Evolutionary conservation across 2,797 vertebrate genomes (phyloP).

Genomic region (Sarcophilus harrisii): DNA sequence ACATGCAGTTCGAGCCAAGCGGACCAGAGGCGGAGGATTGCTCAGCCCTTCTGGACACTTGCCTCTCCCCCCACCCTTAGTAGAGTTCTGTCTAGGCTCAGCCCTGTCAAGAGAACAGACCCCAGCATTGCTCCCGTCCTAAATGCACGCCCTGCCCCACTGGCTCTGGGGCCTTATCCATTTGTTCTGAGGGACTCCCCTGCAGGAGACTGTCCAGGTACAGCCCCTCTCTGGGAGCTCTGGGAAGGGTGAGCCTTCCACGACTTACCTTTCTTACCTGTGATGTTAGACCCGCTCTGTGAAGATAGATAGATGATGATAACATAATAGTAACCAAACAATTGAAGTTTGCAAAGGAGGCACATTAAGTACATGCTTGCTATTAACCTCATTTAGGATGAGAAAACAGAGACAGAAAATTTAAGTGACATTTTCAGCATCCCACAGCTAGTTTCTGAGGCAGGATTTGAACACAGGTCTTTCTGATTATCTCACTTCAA

Average conservation of each 20-base stretch:
- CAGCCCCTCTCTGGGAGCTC: not conserved
- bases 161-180: not conserved
- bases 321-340: not conserved
- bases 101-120: not conserved
- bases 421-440: not conserved
- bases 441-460: not conserved
- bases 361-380: not conserved
- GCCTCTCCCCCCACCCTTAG: not conserved
- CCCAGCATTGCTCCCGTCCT: not conserved
- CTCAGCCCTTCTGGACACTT: not conserved
- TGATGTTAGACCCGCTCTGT: not conserved
- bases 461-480: too few species aligned
- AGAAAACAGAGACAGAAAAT: not conserved
- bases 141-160: not conserved
- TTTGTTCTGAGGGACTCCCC: not conserved
- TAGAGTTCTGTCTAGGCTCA: not conserved
- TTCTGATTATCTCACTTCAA: not conserved
- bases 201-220: not conserved
- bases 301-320: not conserved
- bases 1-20: not conserved
- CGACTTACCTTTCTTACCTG: not conserved
- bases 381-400: not conserved
- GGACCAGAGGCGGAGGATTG: not conserved
- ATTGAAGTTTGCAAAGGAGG: not conserved
- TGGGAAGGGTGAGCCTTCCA: not conserved